Evolutionary conservation across 2,888 invertebrate species (phyloP).

Genomic region (Sphaerophoria rueppellii): DNA sequence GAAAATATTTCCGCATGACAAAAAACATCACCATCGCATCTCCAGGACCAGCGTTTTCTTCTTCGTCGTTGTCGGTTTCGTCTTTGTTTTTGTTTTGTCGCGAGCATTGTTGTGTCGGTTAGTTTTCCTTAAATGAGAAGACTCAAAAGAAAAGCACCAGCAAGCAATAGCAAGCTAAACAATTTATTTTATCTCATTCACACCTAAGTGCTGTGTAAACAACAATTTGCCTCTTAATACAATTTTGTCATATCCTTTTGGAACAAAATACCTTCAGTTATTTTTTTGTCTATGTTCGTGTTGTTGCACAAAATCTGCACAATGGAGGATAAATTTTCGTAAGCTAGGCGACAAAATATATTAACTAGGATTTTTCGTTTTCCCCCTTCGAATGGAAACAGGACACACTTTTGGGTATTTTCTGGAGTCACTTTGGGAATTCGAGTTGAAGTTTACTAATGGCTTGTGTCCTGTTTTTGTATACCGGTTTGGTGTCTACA

Average conservation of each 20-base stretch:
- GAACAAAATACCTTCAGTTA: conserved; percentile 43
- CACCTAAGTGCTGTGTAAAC: conserved; percentile 71
- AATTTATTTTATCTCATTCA: conserved; percentile 72
- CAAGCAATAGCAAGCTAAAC: conserved; percentile 46
- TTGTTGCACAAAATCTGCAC: conserved; percentile 49
- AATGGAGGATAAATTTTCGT: conserved; percentile 38
- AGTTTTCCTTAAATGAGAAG: conserved; percentile 4
- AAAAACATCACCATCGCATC: conserved; percentile 44
- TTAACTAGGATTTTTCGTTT: conserved; percentile 47
- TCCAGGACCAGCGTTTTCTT: not conserved
- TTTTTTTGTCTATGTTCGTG: not conserved
- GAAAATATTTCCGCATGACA: conserved; percentile 74
- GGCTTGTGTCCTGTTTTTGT: conserved; percentile 51
- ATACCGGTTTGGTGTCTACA: conserved; percentile 1
- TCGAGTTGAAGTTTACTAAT: conserved; percentile 18
- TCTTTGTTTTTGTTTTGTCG: not conserved
- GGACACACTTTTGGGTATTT: conserved; percentile 8
- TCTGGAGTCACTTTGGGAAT: not conserved
- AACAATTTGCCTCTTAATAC: conserved; percentile 68
- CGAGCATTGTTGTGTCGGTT: not conserved
- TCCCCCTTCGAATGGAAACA: conserved; percentile 10
- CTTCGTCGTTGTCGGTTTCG: not conserved
- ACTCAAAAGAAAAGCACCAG: conserved; percentile 41
- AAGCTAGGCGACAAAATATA: conserved; percentile 57
- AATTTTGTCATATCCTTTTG: conserved; percentile 54